Percentiles rank a stretch among this genome's conserved stretches.
phyloP scores from a whole-genome alignment of 2,888 invertebrate genomes.

The Pseudococcus jackbeardsleyi region DNA sequence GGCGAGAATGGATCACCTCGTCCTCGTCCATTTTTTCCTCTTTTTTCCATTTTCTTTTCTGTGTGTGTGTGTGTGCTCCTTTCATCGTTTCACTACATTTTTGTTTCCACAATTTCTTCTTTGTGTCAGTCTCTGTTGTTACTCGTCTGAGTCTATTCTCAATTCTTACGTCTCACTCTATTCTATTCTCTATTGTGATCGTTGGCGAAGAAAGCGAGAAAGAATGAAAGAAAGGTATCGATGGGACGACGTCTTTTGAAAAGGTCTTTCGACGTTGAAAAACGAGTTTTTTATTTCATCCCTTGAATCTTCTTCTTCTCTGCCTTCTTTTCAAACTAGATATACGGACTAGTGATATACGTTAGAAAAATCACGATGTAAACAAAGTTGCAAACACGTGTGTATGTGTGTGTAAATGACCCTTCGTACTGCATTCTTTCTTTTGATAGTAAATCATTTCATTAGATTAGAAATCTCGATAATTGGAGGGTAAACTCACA shows the following conservation, averaged over 20 bases:
- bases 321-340: no score
- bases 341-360: no score
- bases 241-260: neutral
- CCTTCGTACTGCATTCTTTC: no score
- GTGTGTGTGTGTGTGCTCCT: conserved; percentile 46
- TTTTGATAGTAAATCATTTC: no score
- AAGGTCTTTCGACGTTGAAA: neutral
- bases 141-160: neutral
- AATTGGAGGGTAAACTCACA: no score
- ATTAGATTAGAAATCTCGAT: no score
- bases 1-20: conserved; percentile 65
- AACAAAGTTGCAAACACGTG: no score
- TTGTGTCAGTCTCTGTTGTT: conserved; percentile 21
- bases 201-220: no score
- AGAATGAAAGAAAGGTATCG: neutral
- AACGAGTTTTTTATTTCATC: no score
- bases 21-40: conserved; percentile 61
- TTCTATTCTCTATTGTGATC: neutral
- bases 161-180: neutral
- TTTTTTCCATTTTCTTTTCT: conserved; percentile 62
- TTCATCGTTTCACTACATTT: conserved; percentile 63
- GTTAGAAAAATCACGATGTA: no score
- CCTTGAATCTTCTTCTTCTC: no score
- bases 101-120: conserved; percentile 57
- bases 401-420: no score